Percentiles rank a stretch among this genome's conserved stretches.
Conservation (phyloP, 2,113 vertebrate genomes). For the Pseudorasbora parva region DNA sequence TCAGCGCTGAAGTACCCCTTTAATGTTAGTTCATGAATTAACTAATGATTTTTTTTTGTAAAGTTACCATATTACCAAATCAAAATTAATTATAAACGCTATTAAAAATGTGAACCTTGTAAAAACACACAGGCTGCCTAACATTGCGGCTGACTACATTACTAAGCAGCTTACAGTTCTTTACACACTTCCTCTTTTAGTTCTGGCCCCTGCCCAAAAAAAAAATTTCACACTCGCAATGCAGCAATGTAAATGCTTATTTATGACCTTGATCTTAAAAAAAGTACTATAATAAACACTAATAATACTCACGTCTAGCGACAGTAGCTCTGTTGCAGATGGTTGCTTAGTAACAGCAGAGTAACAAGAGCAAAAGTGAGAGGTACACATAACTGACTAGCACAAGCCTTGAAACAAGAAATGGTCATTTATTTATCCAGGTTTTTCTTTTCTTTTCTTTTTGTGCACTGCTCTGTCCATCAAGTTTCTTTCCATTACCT, state of each 20-base stretch:
- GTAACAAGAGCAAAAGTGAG: conserved; percentile 40
- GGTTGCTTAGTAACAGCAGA: conserved; percentile 54
- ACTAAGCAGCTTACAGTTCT: background rate
- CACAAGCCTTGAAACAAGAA: conserved; percentile 26
- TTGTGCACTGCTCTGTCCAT: background rate
- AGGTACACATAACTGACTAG: background rate
- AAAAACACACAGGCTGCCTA: background rate
- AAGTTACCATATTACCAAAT: background rate
- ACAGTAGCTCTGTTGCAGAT: conserved; percentile 45
- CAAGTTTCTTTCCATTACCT: background rate
- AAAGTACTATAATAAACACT: conserved; percentile 44
- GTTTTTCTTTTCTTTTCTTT: no score
- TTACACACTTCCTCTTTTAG: background rate
- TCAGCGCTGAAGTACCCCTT: no score
- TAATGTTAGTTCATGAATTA: no score
- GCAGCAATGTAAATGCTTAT: conserved; percentile 19
- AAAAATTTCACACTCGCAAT: conserved; percentile 28
- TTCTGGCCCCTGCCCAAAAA: background rate
- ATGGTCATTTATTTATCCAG: background rate
- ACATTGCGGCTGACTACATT: background rate
- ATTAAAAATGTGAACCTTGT: background rate
- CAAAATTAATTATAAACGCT: background rate
- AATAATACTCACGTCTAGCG: conserved; percentile 50
- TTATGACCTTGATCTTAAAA: conserved; percentile 48
- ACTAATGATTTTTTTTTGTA: background rate